Evolutionary conservation across 1,140 invertebrate genomes (phyloP).

Genomic region (Drosophila funebris): DNA sequence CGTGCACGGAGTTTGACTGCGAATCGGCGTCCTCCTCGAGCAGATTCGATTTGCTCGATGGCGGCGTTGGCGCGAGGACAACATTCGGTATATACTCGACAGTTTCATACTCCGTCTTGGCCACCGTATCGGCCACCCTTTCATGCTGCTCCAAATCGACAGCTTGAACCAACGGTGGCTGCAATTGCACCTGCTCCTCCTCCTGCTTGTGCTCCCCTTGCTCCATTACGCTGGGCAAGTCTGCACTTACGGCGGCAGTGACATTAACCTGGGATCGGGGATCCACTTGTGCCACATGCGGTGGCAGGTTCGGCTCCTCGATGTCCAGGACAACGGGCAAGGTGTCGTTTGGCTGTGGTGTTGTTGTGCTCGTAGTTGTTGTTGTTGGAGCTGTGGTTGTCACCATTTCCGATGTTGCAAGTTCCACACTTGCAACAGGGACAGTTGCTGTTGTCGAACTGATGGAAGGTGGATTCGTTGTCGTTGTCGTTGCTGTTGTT

Average conservation of each 20-base stretch:
- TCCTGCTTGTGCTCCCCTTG: slow-evolving; percentile 3
- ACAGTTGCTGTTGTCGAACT: slow-evolving; percentile 17
- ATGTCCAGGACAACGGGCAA: slow-evolving; percentile 66
- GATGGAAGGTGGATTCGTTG: slow-evolving; percentile 1
- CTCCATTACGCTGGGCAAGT: background rate
- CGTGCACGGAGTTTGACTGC: slow-evolving; percentile 79
- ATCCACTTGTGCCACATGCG: slow-evolving; percentile 16
- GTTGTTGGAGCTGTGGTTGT: slow-evolving; percentile 66
- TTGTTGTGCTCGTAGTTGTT: slow-evolving; percentile 62
- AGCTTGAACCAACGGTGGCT: background rate
- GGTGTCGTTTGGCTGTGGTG: slow-evolving; percentile 65
- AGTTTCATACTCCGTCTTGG: slow-evolving; percentile 77
- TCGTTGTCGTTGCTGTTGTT: slow-evolving; percentile 23
- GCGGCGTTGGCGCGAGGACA: slow-evolving; percentile 48
- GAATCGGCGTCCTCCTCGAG: slow-evolving; percentile 74
- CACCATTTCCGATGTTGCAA: slow-evolving; percentile 28
- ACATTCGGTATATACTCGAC: slow-evolving; percentile 76
- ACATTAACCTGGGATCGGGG: slow-evolving; percentile 28
- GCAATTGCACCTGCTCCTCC: slow-evolving; percentile 9
- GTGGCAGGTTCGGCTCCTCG: slow-evolving; percentile 48
- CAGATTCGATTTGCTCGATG: slow-evolving; percentile 61
- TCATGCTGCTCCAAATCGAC: slow-evolving; percentile 19
- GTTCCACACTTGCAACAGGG: slow-evolving; percentile 2
- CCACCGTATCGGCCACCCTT: slow-evolving; percentile 62
- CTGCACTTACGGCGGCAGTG: background rate